A percentile compares a stretch with the other conserved stretches of the same genome.
Conservation (phyloP, 2,113 vertebrate genomes). For the Myocastor coypus region DNA sequence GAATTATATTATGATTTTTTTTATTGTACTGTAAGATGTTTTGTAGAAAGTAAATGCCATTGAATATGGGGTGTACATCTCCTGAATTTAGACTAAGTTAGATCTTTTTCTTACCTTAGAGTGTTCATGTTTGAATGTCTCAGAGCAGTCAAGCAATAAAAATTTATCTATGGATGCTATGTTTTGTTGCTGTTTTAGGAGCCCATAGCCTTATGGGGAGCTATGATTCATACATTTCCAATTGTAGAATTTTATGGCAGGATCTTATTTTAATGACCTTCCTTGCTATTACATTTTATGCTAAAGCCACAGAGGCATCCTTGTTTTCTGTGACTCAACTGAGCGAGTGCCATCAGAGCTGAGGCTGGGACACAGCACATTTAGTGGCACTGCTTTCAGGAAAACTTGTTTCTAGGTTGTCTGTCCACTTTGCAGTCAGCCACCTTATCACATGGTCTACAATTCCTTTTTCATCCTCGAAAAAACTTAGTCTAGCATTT, state of each 20-base stretch:
- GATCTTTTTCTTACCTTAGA: not conserved
- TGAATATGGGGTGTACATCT: not conserved
- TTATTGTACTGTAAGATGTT: not conserved
- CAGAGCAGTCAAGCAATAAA: not conserved
- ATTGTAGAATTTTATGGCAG: slow-evolving; percentile 29
- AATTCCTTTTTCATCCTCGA: not conserved
- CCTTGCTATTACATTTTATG: not conserved
- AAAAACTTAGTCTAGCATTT: not conserved
- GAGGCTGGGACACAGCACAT: rapidly evolving
- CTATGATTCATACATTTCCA: not conserved
- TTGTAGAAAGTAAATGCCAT: not conserved
- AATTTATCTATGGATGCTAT: not conserved
- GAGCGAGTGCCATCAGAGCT: not conserved
- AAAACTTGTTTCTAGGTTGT: not conserved
- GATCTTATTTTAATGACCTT: not conserved
- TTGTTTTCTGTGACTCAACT: not conserved
- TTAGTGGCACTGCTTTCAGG: not conserved
- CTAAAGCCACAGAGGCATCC: not conserved
- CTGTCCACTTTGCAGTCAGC: not conserved
- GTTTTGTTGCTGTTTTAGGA: not conserved
- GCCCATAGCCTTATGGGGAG: not conserved
- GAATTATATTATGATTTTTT: not conserved
- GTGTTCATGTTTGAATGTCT: not conserved
- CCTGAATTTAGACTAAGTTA: slow-evolving; percentile 6
- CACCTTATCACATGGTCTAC: not conserved